Evolutionary conservation across 2,797 vertebrate genomes (phyloP), one percentile per base, ranked within the genome.

Genomic region (Acrossocheilus fasciatus): DNA sequence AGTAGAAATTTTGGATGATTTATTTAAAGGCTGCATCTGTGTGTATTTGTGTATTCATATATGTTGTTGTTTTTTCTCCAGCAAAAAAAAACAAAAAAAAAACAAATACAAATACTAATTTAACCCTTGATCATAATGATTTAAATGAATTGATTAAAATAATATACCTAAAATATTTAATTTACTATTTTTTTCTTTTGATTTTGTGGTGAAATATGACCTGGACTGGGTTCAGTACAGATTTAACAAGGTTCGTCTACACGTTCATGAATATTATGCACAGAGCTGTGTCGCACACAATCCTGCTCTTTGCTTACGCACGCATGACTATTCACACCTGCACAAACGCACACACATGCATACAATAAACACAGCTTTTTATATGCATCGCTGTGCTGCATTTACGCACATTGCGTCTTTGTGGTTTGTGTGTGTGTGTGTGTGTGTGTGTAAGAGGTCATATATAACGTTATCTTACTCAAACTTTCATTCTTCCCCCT

Each of bases 401-500:
- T 47, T 69, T 36, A 76, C 62, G 17, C 20, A 84, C 41, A 62
- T 43, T 34, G 39, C 26, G 4, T 66, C 59, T 64, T 20, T 66
- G 59, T 77, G 74, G 59, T 77, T 66, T 76, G 30, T 66, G 23
- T 66, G 83, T 52, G 26, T 30, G 59, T n/a, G 59, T n/a, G 59
- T 26, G 15, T 66, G 83, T 18, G 26, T 30, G 59, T n/a, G 59
- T 26, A 41, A 72, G 83, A 57, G 64, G 47, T 45, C 66, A 80
- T 69, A 62, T 47, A 62, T 26, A 57, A 41, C 50, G 50, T 72
- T 69, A 43, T 70, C 57, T 77, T 69, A 77, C 59, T 77, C 73
- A 76, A 84, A 77, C 45, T 43, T 69, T 84, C 23, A 78, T 78
- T 41, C 12, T 66, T 36, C 59, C 62, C 47, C 62, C 36, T 84